phyloP scores from a whole-genome alignment of 2,888 invertebrate genomes.

The Stramonita haemastoma region DNA sequence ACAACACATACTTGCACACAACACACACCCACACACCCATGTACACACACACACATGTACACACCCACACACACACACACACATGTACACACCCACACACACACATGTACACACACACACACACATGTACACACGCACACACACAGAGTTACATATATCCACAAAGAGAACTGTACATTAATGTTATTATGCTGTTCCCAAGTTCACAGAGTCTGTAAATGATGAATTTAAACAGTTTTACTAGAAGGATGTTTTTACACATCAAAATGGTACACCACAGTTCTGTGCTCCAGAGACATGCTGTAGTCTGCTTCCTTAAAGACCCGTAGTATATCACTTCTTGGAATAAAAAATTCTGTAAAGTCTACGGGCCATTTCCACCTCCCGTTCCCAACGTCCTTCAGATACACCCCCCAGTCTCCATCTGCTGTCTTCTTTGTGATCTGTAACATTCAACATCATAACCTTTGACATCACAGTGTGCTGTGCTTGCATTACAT shows the following conservation, averaged over 20 bases:
- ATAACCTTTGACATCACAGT: neutral
- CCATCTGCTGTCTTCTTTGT: slow-evolving; percentile 20
- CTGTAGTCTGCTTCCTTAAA: neutral
- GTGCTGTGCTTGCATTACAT: neutral
- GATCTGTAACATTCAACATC: neutral
- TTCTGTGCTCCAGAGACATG: neutral
- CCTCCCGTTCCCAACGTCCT: neutral
- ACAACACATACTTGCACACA: neutral
- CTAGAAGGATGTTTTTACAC: neutral
- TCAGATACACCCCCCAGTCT: slow-evolving; percentile 23
- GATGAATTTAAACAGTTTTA: neutral
- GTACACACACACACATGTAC: too few relatives aligned
- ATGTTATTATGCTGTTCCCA: too few relatives aligned
- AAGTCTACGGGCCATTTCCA: neutral
- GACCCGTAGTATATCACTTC: neutral
- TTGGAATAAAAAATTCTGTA: slow-evolving; percentile 2
- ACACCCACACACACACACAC: too few relatives aligned
- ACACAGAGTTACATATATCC: too few relatives aligned
- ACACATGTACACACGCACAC: too few relatives aligned
- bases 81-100: too few relatives aligned
- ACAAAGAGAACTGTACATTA: too few relatives aligned
- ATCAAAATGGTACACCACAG: slow-evolving; percentile 9
- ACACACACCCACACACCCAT: neutral
- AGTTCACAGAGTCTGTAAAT: too few relatives aligned
- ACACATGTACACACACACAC: too few relatives aligned